A percentile compares a stretch with the other conserved stretches of the same genome.
phyloP scores from a whole-genome alignment of 2,113 vertebrate species.

The Pluvianellus socialis region DNA sequence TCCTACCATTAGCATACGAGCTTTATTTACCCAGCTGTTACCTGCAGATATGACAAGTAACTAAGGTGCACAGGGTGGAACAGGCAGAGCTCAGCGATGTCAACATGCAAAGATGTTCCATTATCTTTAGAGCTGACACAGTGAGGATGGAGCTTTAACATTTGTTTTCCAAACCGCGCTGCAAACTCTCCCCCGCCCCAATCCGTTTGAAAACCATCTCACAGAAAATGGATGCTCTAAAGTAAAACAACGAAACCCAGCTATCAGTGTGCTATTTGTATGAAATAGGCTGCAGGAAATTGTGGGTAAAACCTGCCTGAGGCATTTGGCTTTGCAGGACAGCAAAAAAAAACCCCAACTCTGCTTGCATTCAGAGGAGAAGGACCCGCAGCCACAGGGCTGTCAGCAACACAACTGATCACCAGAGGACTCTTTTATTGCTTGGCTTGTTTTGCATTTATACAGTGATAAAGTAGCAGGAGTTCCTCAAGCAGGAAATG shows the following conservation, averaged over 20 bases:
- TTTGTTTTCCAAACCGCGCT: not conserved
- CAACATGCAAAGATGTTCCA: not conserved
- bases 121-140: not conserved
- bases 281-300: not conserved
- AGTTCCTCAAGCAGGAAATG: not conserved
- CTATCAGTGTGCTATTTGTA: not conserved
- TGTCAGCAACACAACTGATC: not conserved
- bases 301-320: not conserved
- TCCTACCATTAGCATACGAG: not conserved
- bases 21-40: not conserved
- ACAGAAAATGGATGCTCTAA: not conserved
- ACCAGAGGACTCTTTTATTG: not conserved
- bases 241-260: not conserved
- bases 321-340: not conserved
- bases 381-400: not conserved
- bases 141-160: not conserved
- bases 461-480: not conserved
- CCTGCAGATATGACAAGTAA: not conserved
- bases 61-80: not conserved
- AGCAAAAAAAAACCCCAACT: not conserved
- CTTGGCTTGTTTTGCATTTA: not conserved
- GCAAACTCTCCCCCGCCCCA: not conserved
- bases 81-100: not conserved
- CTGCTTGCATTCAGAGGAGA: not conserved
- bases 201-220: not conserved